Evolutionary conservation across 1,140 invertebrate species (phyloP).

Genomic region (Cephus cinctus): DNA sequence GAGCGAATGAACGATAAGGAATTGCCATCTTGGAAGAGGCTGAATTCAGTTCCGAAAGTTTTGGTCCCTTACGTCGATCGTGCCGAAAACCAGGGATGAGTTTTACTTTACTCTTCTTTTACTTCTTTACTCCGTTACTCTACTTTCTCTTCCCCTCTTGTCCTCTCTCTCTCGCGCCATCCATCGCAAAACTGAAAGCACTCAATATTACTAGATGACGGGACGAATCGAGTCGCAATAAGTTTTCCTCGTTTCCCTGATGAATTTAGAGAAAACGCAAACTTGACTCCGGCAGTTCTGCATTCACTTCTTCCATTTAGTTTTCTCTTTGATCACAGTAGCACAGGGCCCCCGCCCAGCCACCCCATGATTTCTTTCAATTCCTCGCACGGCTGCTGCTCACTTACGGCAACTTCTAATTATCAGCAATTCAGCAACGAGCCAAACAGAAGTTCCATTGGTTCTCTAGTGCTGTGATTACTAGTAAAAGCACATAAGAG

Average conservation of each 20-base stretch:
- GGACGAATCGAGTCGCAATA: no score
- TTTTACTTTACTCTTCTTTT: not conserved
- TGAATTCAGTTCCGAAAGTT: no score
- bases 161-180: slow-evolving; percentile 1
- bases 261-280: no score
- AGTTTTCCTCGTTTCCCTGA: no score
- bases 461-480: no score
- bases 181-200: slow-evolving; percentile 6
- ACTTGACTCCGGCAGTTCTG: no score
- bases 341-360: no score
- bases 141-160: not conserved
- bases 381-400: not conserved
- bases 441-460: not conserved
- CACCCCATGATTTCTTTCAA: not conserved
- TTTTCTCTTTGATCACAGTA: slow-evolving; percentile 18
- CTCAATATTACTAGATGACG: slow-evolving; percentile 10
- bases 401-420: slow-evolving; percentile 1
- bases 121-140: not conserved
- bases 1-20: no score
- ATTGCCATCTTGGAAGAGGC: no score
- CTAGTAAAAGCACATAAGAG: no score
- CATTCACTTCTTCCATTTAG: slow-evolving; percentile 14
- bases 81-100: no score
- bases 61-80: no score
- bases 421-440: slow-evolving; percentile 11